Conservation (phyloP, 1,140 invertebrate genomes). For the Drosophila fuyamai region DNA sequence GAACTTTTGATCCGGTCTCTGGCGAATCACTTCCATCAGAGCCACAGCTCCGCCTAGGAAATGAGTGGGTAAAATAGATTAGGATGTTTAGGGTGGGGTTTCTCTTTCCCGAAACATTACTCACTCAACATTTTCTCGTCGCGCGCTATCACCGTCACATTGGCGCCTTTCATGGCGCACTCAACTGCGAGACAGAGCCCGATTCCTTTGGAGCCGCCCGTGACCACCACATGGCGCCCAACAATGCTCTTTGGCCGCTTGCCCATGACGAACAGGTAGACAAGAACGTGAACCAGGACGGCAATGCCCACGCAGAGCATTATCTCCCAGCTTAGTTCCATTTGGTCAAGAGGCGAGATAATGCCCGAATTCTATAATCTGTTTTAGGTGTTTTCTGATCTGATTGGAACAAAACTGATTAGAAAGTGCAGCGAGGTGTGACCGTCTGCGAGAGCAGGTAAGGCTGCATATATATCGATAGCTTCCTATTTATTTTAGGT, state of each 20-base stretch:
- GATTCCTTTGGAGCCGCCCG: slow-evolving; percentile 98
- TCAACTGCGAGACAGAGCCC: slow-evolving; percentile 93
- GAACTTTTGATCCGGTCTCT: slow-evolving; percentile 87
- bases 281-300: slow-evolving; percentile 47
- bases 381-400: slow-evolving; percentile 1
- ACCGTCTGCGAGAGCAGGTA: slow-evolving; percentile 2
- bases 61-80: neutral
- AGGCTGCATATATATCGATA: neutral
- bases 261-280: slow-evolving; percentile 70
- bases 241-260: slow-evolving; percentile 66
- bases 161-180: slow-evolving; percentile 91
- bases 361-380: slow-evolving; percentile 15
- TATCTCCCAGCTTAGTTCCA: slow-evolving; percentile 69
- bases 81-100: slow-evolving; percentile 2
- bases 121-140: slow-evolving; percentile 88
- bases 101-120: slow-evolving; percentile 17
- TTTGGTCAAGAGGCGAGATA: slow-evolving; percentile 1
- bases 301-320: slow-evolving; percentile 36
- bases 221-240: slow-evolving; percentile 89
- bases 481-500: too few relatives aligned
- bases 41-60: slow-evolving; percentile 72
- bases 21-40: slow-evolving; percentile 69
- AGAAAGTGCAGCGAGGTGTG: slow-evolving; percentile 36
- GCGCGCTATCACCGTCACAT: slow-evolving; percentile 95
- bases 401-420: slow-evolving; percentile 16